phyloP scores from a whole-genome alignment of 2,797 vertebrate species.

The Alectoris magna region DNA sequence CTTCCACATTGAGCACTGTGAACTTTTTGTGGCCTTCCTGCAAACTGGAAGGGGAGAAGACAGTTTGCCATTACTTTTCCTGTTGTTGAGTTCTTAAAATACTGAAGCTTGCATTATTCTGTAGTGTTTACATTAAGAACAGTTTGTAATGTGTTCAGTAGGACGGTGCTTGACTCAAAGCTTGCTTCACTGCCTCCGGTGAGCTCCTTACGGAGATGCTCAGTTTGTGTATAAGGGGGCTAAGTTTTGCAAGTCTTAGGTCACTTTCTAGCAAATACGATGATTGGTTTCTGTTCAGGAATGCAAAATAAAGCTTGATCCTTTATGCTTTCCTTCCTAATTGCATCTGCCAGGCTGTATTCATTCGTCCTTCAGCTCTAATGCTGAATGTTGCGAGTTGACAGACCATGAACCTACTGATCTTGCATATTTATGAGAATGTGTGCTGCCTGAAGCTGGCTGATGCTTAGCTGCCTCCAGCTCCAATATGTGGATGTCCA shows the following conservation, averaged over 20 bases:
- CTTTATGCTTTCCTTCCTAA: neutral
- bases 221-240: neutral
- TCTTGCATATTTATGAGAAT: neutral
- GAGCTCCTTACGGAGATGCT: neutral
- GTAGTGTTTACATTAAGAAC: too few relatives aligned
- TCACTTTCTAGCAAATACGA: neutral
- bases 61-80: neutral
- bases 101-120: too few relatives aligned
- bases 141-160: neutral
- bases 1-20: neutral
- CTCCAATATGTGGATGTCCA: rapidly evolving
- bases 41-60: neutral
- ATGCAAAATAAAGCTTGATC: neutral
- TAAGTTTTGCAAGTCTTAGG: neutral
- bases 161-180: neutral
- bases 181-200: neutral
- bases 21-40: rapidly evolving
- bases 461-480: rapidly evolving
- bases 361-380: neutral
- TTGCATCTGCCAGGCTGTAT: neutral
- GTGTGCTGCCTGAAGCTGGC: neutral
- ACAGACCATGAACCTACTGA: rapidly evolving
- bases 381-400: neutral
- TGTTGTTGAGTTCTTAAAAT: too few relatives aligned
- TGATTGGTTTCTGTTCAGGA: neutral